Conservation (phyloP, 2,797 vertebrate species). For the Brachyalestes nurse region DNA sequence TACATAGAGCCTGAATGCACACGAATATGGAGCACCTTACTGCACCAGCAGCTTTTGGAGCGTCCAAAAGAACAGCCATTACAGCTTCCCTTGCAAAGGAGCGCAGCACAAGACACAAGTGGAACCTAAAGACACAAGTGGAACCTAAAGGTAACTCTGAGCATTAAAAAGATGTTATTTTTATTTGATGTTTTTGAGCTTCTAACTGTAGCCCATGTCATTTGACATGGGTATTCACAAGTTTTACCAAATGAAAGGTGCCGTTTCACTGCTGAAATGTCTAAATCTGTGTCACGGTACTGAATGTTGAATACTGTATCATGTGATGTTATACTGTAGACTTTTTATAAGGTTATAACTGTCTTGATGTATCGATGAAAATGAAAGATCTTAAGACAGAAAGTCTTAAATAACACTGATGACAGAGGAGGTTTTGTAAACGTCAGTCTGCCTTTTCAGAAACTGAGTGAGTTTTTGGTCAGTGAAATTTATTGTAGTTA, state of each 20-base stretch:
- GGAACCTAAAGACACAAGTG: not conserved
- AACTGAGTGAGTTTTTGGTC: not conserved
- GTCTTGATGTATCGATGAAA: not conserved
- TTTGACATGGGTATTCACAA: not conserved
- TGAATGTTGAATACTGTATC: not conserved
- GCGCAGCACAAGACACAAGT: not conserved
- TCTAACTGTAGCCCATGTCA: not conserved
- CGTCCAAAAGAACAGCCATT: not conserved
- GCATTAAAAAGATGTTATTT: not conserved
- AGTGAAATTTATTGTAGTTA: constrained; percentile 22
- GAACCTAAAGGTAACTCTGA: not conserved
- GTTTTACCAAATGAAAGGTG: not conserved
- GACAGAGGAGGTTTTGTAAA: not conserved
- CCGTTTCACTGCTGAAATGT: not conserved
- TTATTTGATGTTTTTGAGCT: not conserved
- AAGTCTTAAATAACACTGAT: not conserved
- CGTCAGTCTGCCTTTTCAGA: constrained; percentile 25
- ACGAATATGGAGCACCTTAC: not conserved
- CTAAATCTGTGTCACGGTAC: not conserved
- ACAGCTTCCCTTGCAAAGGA: not conserved
- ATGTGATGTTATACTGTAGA: not conserved
- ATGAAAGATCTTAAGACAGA: not conserved
- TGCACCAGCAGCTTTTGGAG: not conserved
- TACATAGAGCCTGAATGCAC: not conserved
- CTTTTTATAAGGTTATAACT: constrained; percentile 5